Conservation (phyloP, 2,113 vertebrate species). For the Archilochus colubris region DNA sequence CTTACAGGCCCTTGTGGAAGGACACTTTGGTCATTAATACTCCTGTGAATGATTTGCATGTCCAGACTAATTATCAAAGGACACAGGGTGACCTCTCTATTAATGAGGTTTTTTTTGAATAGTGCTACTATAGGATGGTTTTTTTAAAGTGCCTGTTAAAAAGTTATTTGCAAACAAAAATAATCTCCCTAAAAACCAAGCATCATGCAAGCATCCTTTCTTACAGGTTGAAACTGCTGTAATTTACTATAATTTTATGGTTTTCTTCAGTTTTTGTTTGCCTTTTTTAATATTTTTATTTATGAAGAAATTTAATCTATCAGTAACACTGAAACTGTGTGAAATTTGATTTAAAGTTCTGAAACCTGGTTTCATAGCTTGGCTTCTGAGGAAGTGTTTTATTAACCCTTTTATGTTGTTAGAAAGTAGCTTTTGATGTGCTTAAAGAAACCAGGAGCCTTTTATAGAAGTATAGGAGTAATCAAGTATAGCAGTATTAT, state of each 20-base stretch:
- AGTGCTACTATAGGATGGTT: not conserved
- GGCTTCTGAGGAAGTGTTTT: conserved; percentile 9
- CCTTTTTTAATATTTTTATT: not conserved
- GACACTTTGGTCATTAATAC: not conserved
- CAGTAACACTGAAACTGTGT: not conserved
- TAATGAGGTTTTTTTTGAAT: not conserved
- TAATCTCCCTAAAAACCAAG: not conserved
- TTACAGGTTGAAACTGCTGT: not conserved
- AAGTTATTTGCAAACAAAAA: not conserved
- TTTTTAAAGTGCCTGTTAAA: not conserved
- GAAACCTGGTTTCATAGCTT: not conserved
- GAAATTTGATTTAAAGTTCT: conserved; percentile 32
- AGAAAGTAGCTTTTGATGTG: not conserved
- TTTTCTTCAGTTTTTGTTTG: not conserved
- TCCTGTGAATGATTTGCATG: not conserved
- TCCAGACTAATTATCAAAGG: not conserved
- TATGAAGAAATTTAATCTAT: not conserved
- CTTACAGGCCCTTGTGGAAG: not conserved
- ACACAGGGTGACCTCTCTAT: not conserved
- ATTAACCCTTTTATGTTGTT: conserved; percentile 50
- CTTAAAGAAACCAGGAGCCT: not conserved
- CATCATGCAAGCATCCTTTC: not conserved
- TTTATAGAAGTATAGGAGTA: conserved; percentile 27
- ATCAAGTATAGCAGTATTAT: conserved; percentile 53
- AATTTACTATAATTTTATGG: not conserved